Evolutionary conservation across 2,888 invertebrate species (phyloP), one percentile per base, ranked within the genome.

Genomic region (Eilema sororculum): DNA sequence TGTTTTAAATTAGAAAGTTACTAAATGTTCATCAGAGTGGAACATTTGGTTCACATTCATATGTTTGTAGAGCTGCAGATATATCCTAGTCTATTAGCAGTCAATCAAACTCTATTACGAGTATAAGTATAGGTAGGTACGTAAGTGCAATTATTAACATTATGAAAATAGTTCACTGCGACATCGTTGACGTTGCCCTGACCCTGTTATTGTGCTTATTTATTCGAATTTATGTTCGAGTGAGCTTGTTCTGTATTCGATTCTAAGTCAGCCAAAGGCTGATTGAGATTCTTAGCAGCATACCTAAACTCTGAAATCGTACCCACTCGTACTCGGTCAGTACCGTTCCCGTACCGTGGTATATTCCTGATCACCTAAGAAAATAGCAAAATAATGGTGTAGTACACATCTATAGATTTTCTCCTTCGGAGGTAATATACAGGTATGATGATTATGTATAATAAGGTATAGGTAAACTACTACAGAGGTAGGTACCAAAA

Each of bases 1-100:
- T 58, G 22, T 52, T 20, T 52, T 52, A n/a, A 52, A 52, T 52
- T 52, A 52, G 52, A 52, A 52, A 52, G 52, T 16, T 52, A 60
- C 25, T n/a, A 60, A 60, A 60, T 60, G 60, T 60, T 52, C 9
- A 52, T 52, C 52, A 52, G 52, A n/a, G n/a, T 52, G n/a, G 52
- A 52, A 52, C 52, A 52, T 52, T 52, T 52, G 52, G 52, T 52
- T 52, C 52, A 52, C n/a, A n/a, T 52, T 2, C 52, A 52, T 52
- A 52, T 6, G n/a, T 52, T 52, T 9, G 20, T 52, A 5, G 2
- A 52, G 52, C 8, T 20, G 16, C n/a, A 20, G 20, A 20, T 20
- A 52, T 6, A 52, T 8, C 52, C 20, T 8, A n/a, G n/a, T 5
- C 52, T 52, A 46, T 20, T 41, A 16, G 16, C 2, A 20, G 20